Conservation (phyloP, 2,113 vertebrate species). For the Onychorhynchus coronatus region DNA sequence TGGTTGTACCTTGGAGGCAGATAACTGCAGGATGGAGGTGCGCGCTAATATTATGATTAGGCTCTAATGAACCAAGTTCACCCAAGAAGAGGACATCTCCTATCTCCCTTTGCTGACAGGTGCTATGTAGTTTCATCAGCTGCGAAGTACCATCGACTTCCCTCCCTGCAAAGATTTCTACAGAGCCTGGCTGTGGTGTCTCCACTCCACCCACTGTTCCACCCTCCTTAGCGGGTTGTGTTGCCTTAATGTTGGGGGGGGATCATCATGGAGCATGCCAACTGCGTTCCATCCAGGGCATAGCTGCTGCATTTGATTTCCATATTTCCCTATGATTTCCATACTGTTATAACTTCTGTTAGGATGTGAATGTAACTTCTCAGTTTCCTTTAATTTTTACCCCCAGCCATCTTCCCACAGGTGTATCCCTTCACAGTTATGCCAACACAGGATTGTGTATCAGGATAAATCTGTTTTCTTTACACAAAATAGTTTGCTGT, state of each 20-base stretch:
- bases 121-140: background rate
- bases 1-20: background rate
- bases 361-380: background rate
- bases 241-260: background rate
- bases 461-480: background rate
- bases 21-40: background rate
- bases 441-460: background rate
- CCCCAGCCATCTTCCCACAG: background rate
- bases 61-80: background rate
- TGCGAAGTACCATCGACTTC: background rate
- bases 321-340: background rate
- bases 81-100: background rate
- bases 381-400: background rate
- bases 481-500: background rate
- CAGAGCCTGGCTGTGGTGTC: background rate
- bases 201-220: background rate
- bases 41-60: background rate
- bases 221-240: background rate
- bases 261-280: background rate
- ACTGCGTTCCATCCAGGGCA: background rate
- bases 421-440: background rate
- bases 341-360: background rate
- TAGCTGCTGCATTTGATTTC: background rate
- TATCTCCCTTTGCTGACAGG: background rate
- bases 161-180: background rate